Evolutionary conservation across 2,797 vertebrate genomes (phyloP).

Genomic region (Trachops cirrhosus): DNA sequence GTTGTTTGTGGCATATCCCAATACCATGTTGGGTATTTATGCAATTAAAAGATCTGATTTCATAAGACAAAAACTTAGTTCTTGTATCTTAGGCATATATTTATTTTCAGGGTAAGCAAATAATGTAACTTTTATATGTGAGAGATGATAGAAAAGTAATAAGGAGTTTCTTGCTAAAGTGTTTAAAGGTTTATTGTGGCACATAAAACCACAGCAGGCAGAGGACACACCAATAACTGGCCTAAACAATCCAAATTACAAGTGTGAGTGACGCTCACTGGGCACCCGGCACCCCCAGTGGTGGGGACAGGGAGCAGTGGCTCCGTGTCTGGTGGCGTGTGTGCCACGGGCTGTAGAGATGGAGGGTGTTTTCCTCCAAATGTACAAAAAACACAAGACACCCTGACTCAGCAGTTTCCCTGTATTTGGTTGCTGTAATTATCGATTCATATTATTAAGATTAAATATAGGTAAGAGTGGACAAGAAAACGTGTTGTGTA

Average conservation of each 20-base stretch:
- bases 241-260: not conserved
- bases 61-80: not conserved
- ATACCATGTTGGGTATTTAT: not conserved
- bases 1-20: not conserved
- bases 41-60: not conserved
- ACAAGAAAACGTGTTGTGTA: not conserved
- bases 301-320: not conserved
- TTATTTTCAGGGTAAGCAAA: conserved; percentile 29
- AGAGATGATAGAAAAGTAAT: not conserved
- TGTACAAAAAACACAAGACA: not conserved
- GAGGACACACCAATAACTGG: not conserved
- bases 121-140: not conserved
- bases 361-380: not conserved
- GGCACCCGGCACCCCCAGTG: not conserved
- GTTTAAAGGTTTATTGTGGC: not conserved
- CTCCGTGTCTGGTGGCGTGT: not conserved
- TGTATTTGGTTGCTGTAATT: not conserved
- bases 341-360: not conserved
- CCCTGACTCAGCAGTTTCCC: not conserved
- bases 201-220: not conserved
- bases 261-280: not conserved
- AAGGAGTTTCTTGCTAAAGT: not conserved
- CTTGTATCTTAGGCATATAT: not conserved
- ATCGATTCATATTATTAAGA: not conserved
- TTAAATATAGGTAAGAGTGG: not conserved